A percentile compares a stretch with the other conserved stretches of the same genome.
These are phyloP conservation scores for Myotis davidii DNA, from an alignment of 2,113 vertebrate genomes.

Conservation along the genomic window DNA sequence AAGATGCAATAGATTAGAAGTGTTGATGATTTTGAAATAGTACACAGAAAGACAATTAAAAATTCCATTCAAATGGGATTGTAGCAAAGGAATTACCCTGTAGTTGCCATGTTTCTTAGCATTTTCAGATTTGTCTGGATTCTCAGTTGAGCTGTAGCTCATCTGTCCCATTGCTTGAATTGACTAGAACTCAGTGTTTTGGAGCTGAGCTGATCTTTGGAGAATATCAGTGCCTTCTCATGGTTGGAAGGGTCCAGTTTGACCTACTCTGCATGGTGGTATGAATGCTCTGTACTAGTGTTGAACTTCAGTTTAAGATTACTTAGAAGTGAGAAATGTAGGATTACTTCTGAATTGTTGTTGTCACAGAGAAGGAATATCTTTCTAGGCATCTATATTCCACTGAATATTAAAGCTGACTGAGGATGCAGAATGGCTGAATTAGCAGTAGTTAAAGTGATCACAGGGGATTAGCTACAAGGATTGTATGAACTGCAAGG, in stretches of 20 bases:
- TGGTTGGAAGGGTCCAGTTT: background rate
- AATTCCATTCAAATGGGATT: background rate
- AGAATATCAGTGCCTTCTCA: background rate
- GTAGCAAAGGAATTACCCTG: background rate
- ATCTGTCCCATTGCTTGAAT: background rate
- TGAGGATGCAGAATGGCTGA: background rate
- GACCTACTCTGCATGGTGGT: accelerated
- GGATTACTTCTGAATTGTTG: background rate
- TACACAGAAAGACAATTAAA: background rate
- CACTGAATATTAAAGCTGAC: background rate
- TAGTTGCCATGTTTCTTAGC: background rate
- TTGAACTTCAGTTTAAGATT: background rate
- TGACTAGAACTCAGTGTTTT: background rate
- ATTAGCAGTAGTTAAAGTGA: background rate
- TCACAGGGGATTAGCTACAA: background rate
- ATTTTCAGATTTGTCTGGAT: background rate
- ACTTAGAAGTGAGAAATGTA: background rate
- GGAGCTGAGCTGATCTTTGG: background rate
- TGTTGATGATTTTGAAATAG: background rate
- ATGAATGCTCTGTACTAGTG: background rate
- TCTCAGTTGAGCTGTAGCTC: background rate
- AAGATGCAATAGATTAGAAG: background rate
- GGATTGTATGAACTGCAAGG: background rate
- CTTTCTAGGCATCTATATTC: no score
- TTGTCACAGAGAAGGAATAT: background rate